Evolutionary conservation across 2,113 vertebrate species (phyloP), one percentile per base, ranked within the genome.

Genomic region (Megaleporinus macrocephalus): DNA sequence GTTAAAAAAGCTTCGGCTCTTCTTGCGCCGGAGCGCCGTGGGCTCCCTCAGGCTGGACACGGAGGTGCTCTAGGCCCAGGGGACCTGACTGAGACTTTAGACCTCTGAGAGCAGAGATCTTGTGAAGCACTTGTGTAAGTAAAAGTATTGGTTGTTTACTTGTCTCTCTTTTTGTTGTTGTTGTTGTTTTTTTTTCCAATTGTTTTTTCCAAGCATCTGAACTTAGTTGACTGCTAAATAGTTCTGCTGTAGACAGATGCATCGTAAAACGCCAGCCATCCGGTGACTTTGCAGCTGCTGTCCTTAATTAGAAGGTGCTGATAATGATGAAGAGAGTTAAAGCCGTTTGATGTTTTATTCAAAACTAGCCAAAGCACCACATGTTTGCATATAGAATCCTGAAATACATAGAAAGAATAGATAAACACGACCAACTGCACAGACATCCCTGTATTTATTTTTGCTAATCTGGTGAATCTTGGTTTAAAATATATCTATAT

Each of bases 31-130:
- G 13, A 73, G 49, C 71, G 22, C 18, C 51, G n/a, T n/a, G 4
- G 41, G 29, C 57, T 57, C 72, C 71, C 47, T 30, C 59, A 13
- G 66, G 27, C 70, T 72, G 62, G 79, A 81, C 73, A 69, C 36
- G 49, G 65, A 69, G 55, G 51, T 61, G n/a, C 18, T 76, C 73
- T 30, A n/a, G 53, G 6, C 27, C 29, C 36, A 29, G 13, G 26
- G 61, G 33, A 61, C 36, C 57, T 16, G 30, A 47, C 63, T 74
- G 24, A 47, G 68, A 26, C 22, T 10, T 70, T 29, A 33, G 20
- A 49, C 22, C 61, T 66, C 61, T 22, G 44, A 65, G 33, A 68
- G 65, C 22, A 13, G 30, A 33, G 22, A 24, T 44, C 66, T 44
- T 70, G 22, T 44, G 22, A 20, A 68, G 18, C 18, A 2, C 63